Evolutionary conservation across 2,113 vertebrate species (phyloP), one percentile per base, ranked within the genome.

Genomic region (Rhinopomastus cyanomelas): DNA sequence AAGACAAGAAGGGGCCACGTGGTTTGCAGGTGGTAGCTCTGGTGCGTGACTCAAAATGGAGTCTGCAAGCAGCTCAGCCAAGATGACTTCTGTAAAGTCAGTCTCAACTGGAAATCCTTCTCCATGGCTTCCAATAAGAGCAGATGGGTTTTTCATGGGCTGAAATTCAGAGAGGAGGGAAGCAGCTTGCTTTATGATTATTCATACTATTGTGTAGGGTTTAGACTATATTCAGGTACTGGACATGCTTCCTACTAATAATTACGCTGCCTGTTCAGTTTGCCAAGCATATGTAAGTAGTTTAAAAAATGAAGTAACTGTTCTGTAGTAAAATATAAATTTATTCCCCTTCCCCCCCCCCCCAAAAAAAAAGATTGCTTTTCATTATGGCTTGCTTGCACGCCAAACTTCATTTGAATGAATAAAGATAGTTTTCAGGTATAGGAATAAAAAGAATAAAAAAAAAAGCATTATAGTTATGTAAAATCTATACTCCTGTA

Each of bases 261-360:
- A 92, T 39, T 36, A 36, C 57, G 52, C 36, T 88, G 88, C 66
- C 66, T 90, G 60, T 75, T 93, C 85, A 34, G 64, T 81, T 67
- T 95, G 94, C 95, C 94, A 96, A 92, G 89, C 91, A 96, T 87
- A 95, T 95, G 93, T 88, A 93, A 95, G 91, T 42, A 90, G 85
- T 96, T 96, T 95, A 83, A 84, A 95, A 96, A 96, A 96, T 94
- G 74, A 95, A 97, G 93, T 95, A 96, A 97, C 88, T 96, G 55
- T 95, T 95, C 61, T 93, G 51, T 92, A 96, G 96, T 97, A 65
- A 85, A 94, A 96, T 60, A 93, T 93, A 85, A 85, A 91, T 96
- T 95, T 96, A 94, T 83, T 29, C 5, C 5, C 12, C 8, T 11
- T 25, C 12, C 22, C 14, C 65, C 44, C 44, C 34, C 21, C 9